Conservation (phyloP, 2,888 invertebrate genomes). For the Hydrotaea cyrtoneurina region DNA sequence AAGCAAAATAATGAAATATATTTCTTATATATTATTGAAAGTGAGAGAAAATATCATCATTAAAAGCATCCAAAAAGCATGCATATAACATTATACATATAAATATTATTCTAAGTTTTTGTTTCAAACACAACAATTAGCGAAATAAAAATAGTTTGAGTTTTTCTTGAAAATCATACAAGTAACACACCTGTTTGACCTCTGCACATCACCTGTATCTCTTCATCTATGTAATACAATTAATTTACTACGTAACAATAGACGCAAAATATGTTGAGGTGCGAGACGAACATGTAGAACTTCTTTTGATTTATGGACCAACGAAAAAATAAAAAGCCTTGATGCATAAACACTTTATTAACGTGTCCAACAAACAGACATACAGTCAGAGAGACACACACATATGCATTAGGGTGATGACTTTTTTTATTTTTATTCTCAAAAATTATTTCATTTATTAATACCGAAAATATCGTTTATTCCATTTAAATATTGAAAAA, state of each 20-base stretch:
- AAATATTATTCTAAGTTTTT: too few relatives aligned
- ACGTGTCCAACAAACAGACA: not conserved
- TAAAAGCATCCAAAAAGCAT: too few relatives aligned
- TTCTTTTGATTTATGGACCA: not conserved
- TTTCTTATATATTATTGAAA: too few relatives aligned
- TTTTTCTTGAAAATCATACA: not conserved
- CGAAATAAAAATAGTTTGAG: not conserved
- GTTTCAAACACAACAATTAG: not conserved
- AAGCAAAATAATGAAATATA: too few relatives aligned
- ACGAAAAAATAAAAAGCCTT: not conserved
- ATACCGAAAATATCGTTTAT: too few relatives aligned
- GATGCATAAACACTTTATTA: slow-evolving; percentile 44
- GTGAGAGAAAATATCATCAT: too few relatives aligned
- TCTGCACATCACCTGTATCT: slow-evolving; percentile 10
- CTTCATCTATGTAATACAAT: not conserved
- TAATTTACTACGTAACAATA: not conserved
- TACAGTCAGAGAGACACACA: not conserved
- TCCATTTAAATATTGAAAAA: too few relatives aligned
- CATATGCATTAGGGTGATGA: too few relatives aligned
- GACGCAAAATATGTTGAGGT: not conserved
- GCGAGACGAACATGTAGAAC: not conserved
- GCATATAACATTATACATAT: too few relatives aligned
- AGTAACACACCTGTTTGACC: slow-evolving; percentile 48
- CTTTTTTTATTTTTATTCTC: too few relatives aligned
- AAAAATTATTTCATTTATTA: too few relatives aligned